phyloP scores from a whole-genome alignment of 2,888 invertebrate genomes.

The Andrena chrysosceles region DNA sequence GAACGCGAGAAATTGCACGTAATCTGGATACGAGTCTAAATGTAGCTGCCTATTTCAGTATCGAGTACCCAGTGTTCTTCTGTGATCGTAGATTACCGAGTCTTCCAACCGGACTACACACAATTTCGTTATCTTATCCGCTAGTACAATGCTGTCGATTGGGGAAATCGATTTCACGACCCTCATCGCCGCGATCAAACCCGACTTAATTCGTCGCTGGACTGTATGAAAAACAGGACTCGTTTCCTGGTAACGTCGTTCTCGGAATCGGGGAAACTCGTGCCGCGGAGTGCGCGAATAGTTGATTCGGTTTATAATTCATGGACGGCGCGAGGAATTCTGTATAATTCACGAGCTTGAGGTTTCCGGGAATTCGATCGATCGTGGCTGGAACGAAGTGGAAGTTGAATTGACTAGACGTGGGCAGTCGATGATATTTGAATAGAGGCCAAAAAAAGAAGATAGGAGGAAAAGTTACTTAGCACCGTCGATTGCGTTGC shows the following conservation, averaged over 20 bases:
- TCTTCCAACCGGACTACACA: neutral
- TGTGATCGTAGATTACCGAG: neutral
- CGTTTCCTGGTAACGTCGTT: slow-evolving; percentile 3
- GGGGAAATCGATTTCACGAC: slow-evolving; percentile 6
- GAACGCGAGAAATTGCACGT: too few relatives aligned
- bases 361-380: neutral
- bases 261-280: neutral
- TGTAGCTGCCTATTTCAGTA: neutral
- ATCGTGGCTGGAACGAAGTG: neutral
- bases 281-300: neutral
- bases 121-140: slow-evolving; percentile 38
- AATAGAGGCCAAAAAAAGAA: neutral
- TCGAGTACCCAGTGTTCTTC: neutral
- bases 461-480: neutral
- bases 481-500: neutral
- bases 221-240: neutral
- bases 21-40: too few relatives aligned
- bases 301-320: slow-evolving; percentile 14
- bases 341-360: neutral
- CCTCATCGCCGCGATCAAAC: neutral
- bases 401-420: neutral
- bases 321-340: neutral
- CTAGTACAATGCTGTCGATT: neutral
- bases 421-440: too few relatives aligned
- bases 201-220: neutral